These are phyloP conservation scores for Hydrozoanthus gracilis DNA, from an alignment of 92 coral and sea anemone genomes.

Conservation along the genomic window DNA sequence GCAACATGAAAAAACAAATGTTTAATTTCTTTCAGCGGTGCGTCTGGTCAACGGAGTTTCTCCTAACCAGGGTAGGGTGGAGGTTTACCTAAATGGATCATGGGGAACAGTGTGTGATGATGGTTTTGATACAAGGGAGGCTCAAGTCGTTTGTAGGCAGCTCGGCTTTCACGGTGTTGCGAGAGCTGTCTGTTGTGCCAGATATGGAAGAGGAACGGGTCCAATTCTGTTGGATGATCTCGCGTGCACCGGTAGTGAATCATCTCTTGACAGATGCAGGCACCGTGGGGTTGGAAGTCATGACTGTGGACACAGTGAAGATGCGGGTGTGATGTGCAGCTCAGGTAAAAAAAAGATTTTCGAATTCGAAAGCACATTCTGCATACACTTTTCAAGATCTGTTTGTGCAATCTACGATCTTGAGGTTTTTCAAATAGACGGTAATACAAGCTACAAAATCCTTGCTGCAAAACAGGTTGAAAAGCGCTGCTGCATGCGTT, in stretches of 20 bases:
- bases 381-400: not conserved
- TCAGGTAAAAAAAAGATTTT: not conserved
- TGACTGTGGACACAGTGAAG: not conserved
- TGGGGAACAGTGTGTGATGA: not conserved
- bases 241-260: not conserved
- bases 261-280: not conserved
- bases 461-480: too few species aligned
- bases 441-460: too few species aligned
- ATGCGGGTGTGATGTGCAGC: not conserved
- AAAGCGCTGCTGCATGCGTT: too few species aligned
- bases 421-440: too few species aligned
- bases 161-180: not conserved
- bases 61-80: too few species aligned
- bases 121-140: not conserved
- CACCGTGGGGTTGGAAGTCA: not conserved
- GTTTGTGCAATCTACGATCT: not conserved
- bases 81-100: too few species aligned
- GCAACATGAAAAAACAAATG: too few species aligned
- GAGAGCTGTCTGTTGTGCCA: not conserved
- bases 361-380: not conserved
- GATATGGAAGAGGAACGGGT: not conserved
- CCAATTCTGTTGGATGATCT: slow-evolving; percentile 18
- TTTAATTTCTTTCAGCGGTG: too few species aligned
- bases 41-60: too few species aligned
- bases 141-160: not conserved